Conservation (phyloP, 2,797 vertebrate genomes). For the Acipenser transmontanus region DNA sequence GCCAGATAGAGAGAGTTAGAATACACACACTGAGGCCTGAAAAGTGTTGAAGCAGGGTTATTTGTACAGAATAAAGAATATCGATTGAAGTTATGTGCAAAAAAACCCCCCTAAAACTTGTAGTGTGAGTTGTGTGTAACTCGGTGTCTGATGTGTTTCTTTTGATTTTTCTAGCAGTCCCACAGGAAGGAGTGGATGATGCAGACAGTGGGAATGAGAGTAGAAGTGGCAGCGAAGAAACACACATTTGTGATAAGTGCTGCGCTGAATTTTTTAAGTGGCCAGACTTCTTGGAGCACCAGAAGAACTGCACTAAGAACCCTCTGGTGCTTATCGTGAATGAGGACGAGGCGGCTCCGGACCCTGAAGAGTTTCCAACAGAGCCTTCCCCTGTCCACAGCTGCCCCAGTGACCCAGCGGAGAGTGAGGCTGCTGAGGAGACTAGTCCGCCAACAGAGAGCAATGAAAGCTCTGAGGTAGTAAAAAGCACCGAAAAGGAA, state of each 20-base stretch:
- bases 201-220: slow-evolving; percentile 91
- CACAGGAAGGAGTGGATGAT: slow-evolving; percentile 82
- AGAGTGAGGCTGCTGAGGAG: slow-evolving; percentile 82
- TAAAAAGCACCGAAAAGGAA: slow-evolving; percentile 63
- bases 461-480: slow-evolving; percentile 72
- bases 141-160: slow-evolving; percentile 60
- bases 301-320: slow-evolving; percentile 87
- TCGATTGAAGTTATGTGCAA: slow-evolving; percentile 86
- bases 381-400: slow-evolving; percentile 81
- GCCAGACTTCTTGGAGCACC: slow-evolving; percentile 93
- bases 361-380: slow-evolving; percentile 68
- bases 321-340: slow-evolving; percentile 90
- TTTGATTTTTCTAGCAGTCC: slow-evolving; percentile 73
- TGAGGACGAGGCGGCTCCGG: slow-evolving; percentile 81
- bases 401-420: slow-evolving; percentile 77
- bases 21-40: slow-evolving; percentile 66
- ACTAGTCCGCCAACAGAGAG: slow-evolving; percentile 56
- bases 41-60: slow-evolving; percentile 84
- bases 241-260: slow-evolving; percentile 89
- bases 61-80: slow-evolving; percentile 90
- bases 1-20: slow-evolving; percentile 80
- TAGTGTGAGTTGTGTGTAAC: slow-evolving; percentile 55
- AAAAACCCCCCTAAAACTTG: slow-evolving; percentile 60
- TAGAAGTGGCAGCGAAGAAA: slow-evolving; percentile 91
- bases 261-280: slow-evolving; percentile 98